Evolutionary conservation across 2,888 invertebrate genomes (phyloP).

Genomic region (Phyllotreta cruciferae): DNA sequence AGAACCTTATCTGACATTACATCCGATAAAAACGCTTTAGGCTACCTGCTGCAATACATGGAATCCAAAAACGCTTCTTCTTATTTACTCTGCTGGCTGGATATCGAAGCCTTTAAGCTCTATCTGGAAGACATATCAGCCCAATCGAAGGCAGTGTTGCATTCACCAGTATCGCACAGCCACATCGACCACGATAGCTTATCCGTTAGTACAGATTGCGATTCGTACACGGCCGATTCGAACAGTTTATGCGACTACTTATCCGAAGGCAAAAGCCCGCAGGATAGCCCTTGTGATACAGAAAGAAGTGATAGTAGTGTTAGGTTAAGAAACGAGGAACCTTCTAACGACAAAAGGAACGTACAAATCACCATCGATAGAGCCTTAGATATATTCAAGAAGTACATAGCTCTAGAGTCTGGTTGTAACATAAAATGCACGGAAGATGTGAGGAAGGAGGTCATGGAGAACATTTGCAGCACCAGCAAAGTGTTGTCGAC

Average conservation of each 20-base stretch:
- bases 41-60: conserved; percentile 86
- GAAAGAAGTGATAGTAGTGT: conserved; percentile 53
- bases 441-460: conserved; percentile 65
- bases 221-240: conserved; percentile 57
- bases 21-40: conserved; percentile 78
- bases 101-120: conserved; percentile 72
- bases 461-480: conserved; percentile 72
- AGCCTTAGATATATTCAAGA: conserved; percentile 78
- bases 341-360: conserved; percentile 41
- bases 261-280: conserved; percentile 43
- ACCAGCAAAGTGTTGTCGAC: conserved; percentile 71
- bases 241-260: conserved; percentile 55
- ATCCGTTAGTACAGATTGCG: conserved; percentile 60
- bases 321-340: conserved; percentile 46
- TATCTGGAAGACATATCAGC: conserved; percentile 48
- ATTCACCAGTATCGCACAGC: conserved; percentile 45
- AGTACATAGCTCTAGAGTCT: conserved; percentile 76
- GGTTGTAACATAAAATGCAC: conserved; percentile 67
- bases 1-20: conserved; percentile 79
- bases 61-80: conserved; percentile 73
- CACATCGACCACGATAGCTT: conserved; percentile 58
- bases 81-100: conserved; percentile 78
- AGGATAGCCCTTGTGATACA: conserved; percentile 52
- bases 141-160: conserved; percentile 22
- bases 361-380: conserved; percentile 60